Percentiles rank a stretch among this genome's conserved stretches.
phyloP scores from a whole-genome alignment of 2,113 vertebrate species.

The Lagopus leucura region DNA sequence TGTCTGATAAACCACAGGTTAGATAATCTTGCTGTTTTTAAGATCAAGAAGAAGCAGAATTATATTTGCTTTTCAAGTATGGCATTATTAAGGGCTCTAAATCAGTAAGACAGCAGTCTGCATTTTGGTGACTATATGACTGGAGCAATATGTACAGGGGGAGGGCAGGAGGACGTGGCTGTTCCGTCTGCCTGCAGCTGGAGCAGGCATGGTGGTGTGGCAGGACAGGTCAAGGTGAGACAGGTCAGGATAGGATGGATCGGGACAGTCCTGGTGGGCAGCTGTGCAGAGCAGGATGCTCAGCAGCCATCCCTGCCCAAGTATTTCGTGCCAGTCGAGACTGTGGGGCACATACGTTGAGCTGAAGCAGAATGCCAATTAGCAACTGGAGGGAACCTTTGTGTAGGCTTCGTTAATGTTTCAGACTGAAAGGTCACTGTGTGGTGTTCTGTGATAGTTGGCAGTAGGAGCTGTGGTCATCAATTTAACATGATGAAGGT shows the following conservation, averaged over 20 bases:
- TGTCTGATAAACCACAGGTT: not conserved
- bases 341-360: not conserved
- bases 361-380: not conserved
- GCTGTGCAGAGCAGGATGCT: fast-evolving
- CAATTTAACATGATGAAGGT: slow-evolving; percentile 8
- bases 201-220: not conserved
- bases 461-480: not conserved
- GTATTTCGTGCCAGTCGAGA: not conserved
- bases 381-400: not conserved
- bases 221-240: not conserved
- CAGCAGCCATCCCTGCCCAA: not conserved
- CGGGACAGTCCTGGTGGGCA: fast-evolving
- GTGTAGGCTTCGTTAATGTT: not conserved
- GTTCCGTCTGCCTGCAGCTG: not conserved
- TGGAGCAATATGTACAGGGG: not conserved
- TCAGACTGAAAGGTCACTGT: slow-evolving; percentile 28
- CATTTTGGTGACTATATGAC: not conserved
- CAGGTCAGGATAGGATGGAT: not conserved
- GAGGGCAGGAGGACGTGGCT: not conserved
- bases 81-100: not conserved
- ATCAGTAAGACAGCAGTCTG: not conserved
- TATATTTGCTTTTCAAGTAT: not conserved
- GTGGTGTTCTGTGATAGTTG: not conserved
- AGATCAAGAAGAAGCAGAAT: not conserved
- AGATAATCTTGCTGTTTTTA: not conserved